Evolutionary conservation across 2,797 vertebrate species (phyloP).

Genomic region (Neosalanx taihuensis): DNA sequence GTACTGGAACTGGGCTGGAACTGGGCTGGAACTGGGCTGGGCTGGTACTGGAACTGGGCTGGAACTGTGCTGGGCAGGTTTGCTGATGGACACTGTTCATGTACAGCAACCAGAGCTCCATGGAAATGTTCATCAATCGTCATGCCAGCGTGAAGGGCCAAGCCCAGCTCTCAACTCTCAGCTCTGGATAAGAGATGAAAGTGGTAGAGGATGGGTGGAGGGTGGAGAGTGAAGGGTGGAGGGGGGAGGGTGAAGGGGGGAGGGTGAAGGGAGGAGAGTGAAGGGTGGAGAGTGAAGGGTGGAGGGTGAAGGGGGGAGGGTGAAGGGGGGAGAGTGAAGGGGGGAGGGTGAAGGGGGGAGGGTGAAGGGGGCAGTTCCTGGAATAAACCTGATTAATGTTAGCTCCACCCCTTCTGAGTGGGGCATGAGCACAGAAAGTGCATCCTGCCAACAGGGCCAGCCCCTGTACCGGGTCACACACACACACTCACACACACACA

Average conservation of each 20-base stretch:
- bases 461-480: background rate
- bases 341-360: background rate
- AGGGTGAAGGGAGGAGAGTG: too few relatives aligned
- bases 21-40: background rate
- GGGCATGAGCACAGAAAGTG: conserved; percentile 15
- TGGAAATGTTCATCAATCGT: background rate
- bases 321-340: background rate
- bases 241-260: too few relatives aligned
- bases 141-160: background rate
- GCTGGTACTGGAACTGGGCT: background rate
- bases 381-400: background rate
- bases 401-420: conserved; percentile 27
- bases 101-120: background rate
- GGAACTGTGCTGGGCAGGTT: background rate
- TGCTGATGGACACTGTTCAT: conserved; percentile 47
- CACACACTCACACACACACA: background rate
- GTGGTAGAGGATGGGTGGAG: background rate
- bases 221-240: background rate
- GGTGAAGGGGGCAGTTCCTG: background rate
- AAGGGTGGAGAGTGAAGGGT: background rate
- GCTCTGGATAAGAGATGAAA: conserved; percentile 44
- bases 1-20: background rate
- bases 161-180: conserved; percentile 6
- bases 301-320: too few relatives aligned
- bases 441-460: background rate